These are phyloP conservation scores for Zelleria hepariella DNA, from an alignment of 2,888 invertebrate species.

Conservation along the genomic window DNA sequence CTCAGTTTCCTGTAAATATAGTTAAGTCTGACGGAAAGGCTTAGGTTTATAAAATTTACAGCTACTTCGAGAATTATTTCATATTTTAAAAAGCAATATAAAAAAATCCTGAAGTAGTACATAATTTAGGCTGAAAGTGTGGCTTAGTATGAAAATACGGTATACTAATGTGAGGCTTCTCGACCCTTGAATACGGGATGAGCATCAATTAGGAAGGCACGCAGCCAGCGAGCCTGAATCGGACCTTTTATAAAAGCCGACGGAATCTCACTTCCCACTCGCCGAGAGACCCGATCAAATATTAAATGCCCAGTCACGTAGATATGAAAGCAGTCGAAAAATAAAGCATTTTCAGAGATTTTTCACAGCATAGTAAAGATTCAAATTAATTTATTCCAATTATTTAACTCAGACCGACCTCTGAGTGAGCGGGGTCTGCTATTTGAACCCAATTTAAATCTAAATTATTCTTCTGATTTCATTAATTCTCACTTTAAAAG, in stretches of 20 bases:
- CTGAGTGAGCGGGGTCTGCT: conserved; percentile 23
- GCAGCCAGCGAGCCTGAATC: conserved; percentile 21
- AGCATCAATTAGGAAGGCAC: conserved; percentile 49
- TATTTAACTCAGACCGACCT: conserved; percentile 17
- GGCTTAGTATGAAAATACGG: conserved; percentile 37
- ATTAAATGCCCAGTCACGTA: conserved; percentile 3
- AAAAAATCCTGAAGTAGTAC: too few species aligned
- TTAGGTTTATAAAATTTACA: too few species aligned
- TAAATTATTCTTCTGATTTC: conserved; percentile 32
- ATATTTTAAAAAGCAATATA: too few species aligned
- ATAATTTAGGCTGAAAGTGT: conserved; percentile 10
- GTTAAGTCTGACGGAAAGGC: too few species aligned
- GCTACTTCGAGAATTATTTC: too few species aligned
- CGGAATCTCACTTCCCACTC: conserved; percentile 1
- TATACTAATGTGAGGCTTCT: conserved; percentile 40
- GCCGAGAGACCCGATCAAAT: background rate
- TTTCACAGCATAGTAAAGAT: conserved; percentile 9
- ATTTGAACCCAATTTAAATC: conserved; percentile 29
- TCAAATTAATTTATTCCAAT: conserved; percentile 23
- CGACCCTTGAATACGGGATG: conserved; percentile 51
- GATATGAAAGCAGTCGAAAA: background rate
- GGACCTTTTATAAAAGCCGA: background rate
- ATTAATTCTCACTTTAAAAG: conserved; percentile 33
- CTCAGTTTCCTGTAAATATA: too few species aligned
- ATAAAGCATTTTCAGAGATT: background rate